A percentile compares a stretch with the other conserved stretches of the same genome.
Evolutionary conservation across 2,113 vertebrate species (phyloP).

Genomic region (Stigmatopora argus): DNA sequence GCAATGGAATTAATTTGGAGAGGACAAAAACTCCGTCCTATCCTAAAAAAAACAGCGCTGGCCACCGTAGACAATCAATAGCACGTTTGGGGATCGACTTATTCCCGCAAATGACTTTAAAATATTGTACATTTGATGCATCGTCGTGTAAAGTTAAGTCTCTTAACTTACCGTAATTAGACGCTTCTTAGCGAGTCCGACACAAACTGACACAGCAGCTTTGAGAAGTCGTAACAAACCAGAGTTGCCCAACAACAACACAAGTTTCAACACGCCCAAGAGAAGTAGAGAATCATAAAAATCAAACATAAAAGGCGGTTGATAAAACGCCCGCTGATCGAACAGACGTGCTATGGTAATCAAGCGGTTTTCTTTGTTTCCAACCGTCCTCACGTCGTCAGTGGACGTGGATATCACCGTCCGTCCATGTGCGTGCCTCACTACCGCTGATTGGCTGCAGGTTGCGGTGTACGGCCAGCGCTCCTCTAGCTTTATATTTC

Average conservation of each 20-base stretch:
- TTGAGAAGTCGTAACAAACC: neutral
- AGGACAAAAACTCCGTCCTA: neutral
- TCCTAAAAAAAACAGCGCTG: neutral
- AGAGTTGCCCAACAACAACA: slow-evolving; percentile 10
- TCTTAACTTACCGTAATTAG: neutral
- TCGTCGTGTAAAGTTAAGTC: neutral
- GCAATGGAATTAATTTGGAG: slow-evolving; percentile 2
- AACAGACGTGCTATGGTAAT: neutral
- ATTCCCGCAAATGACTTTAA: neutral
- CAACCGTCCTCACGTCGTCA: slow-evolving; percentile 32
- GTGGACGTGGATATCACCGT: slow-evolving; percentile 18
- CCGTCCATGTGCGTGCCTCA: slow-evolving; percentile 45
- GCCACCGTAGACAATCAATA: slow-evolving; percentile 1
- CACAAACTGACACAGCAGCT: neutral
- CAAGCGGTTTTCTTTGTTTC: slow-evolving; percentile 57
- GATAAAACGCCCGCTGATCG: neutral
- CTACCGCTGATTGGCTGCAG: slow-evolving; percentile 63
- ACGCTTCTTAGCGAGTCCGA: neutral
- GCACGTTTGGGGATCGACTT: slow-evolving; percentile 30
- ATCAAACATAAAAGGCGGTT: neutral
- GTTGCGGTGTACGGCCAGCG: slow-evolving; percentile 27
- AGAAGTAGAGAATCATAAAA: neutral
- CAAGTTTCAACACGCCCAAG: neutral
- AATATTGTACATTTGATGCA: neutral
- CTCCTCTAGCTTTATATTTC: neutral